phyloP scores from a whole-genome alignment of 2,888 invertebrate genomes.

The Carterocephalus palaemon region DNA sequence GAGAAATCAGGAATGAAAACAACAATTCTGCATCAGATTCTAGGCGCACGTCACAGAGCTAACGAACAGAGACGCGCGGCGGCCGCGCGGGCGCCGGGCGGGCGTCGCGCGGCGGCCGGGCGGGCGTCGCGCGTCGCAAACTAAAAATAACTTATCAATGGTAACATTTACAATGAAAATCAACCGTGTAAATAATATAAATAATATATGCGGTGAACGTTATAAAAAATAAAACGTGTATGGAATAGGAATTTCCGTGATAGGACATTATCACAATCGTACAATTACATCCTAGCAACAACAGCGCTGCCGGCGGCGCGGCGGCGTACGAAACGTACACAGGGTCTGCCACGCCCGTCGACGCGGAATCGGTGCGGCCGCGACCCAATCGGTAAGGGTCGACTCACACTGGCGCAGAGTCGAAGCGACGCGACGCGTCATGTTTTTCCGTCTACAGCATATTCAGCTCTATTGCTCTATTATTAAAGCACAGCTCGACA shows the following conservation, averaged over 20 bases:
- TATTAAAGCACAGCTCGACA: too few species aligned
- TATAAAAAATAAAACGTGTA: slow-evolving; percentile 69
- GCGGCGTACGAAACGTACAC: too few species aligned
- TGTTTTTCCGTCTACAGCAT: too few species aligned
- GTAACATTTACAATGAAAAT: slow-evolving; percentile 76
- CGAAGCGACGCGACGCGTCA: too few species aligned
- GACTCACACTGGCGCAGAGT: too few species aligned
- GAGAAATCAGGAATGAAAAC: slow-evolving; percentile 68
- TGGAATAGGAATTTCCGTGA: slow-evolving; percentile 74
- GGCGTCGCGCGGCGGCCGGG: slow-evolving; percentile 5
- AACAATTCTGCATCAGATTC: slow-evolving; percentile 47
- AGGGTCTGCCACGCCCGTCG: too few species aligned
- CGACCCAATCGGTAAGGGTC: too few species aligned
- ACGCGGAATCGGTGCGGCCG: too few species aligned
- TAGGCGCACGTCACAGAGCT: slow-evolving; percentile 33
- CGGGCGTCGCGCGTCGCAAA: slow-evolving; percentile 37
- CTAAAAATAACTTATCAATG: slow-evolving; percentile 73
- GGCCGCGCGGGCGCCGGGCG: slow-evolving; percentile 18
- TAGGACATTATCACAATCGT: slow-evolving; percentile 71
- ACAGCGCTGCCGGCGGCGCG: slow-evolving; percentile 42
- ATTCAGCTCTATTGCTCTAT: too few species aligned
- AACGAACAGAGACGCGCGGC: slow-evolving; percentile 27
- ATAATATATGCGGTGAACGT: slow-evolving; percentile 56
- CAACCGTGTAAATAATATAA: slow-evolving; percentile 54
- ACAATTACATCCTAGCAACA: slow-evolving; percentile 34